Percentiles rank a stretch among this genome's conserved stretches.
These are phyloP conservation scores for Pomacea canaliculata DNA, from an alignment of 2,888 invertebrate species.

Conservation along the genomic window DNA sequence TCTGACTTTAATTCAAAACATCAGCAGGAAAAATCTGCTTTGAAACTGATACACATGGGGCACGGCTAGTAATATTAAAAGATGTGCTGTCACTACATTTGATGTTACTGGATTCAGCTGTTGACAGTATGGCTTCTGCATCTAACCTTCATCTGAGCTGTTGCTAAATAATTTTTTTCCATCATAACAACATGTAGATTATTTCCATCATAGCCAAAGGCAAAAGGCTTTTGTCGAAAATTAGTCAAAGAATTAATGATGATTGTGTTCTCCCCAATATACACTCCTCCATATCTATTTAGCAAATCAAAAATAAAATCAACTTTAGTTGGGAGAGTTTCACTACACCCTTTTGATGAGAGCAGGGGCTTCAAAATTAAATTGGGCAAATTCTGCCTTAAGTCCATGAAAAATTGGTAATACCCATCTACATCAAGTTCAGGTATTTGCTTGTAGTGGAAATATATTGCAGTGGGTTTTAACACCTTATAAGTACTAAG, in stretches of 20 bases:
- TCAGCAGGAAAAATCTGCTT: constrained; percentile 38
- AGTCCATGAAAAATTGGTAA: constrained; percentile 48
- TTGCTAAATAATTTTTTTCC: not conserved
- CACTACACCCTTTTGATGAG: constrained; percentile 25
- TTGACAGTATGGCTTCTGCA: not conserved
- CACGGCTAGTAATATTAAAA: not conserved
- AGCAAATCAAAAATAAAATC: constrained; percentile 31
- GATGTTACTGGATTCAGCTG: not conserved
- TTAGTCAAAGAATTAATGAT: constrained; percentile 21
- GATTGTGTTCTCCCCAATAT: constrained; percentile 43
- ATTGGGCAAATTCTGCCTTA: constrained; percentile 45
- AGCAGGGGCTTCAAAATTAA: constrained; percentile 25
- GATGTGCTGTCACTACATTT: constrained; percentile 10
- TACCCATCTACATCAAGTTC: constrained; percentile 41
- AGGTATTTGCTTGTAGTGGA: constrained; percentile 43
- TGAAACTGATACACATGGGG: constrained; percentile 29
- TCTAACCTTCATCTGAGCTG: not conserved
- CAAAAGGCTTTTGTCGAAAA: constrained; percentile 21
- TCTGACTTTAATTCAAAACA: constrained; percentile 45
- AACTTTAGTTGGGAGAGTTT: constrained; percentile 10
- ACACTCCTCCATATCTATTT: constrained; percentile 48
- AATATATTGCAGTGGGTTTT: constrained; percentile 45
- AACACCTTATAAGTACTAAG: constrained; percentile 47
- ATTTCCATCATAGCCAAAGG: constrained; percentile 9
- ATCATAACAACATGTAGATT: constrained; percentile 14